These are phyloP conservation scores for Achlya flavicornis DNA, from an alignment of 2,888 invertebrate genomes.

Conservation along the genomic window DNA sequence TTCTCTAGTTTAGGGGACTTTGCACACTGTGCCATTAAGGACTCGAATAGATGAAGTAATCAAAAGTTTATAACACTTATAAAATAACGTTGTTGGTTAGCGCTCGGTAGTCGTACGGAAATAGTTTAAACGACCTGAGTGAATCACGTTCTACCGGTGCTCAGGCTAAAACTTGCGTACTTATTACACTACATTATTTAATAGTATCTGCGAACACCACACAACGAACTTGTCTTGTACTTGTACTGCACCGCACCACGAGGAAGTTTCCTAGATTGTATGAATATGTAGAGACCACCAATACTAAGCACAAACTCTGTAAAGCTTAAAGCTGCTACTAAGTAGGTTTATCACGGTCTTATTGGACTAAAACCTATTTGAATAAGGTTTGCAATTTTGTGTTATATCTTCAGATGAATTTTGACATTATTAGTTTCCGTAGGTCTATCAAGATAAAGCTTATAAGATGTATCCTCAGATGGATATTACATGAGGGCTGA, in stretches of 20 bases:
- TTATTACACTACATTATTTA: slow-evolving; percentile 1
- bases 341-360: neutral
- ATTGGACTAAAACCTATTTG: neutral
- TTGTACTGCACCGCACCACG: slow-evolving; percentile 25
- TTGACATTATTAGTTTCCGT: neutral
- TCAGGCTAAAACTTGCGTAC: neutral
- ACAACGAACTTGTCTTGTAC: slow-evolving; percentile 15
- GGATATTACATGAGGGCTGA: slow-evolving; percentile 67
- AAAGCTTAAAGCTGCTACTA: slow-evolving; percentile 23
- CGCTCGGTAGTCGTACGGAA: slow-evolving; percentile 7
- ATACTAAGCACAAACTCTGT: slow-evolving; percentile 43
- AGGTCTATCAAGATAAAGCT: slow-evolving; percentile 67
- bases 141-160: slow-evolving; percentile 4
- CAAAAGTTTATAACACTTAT: slow-evolving; percentile 15
- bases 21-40: slow-evolving; percentile 20
- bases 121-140: slow-evolving; percentile 2
- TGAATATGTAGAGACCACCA: slow-evolving; percentile 49
- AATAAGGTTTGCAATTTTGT: neutral
- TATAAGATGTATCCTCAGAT: slow-evolving; percentile 56
- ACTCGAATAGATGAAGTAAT: slow-evolving; percentile 11
- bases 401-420: neutral
- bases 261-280: slow-evolving; percentile 40
- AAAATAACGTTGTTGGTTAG: slow-evolving; percentile 10
- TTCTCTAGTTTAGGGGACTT: slow-evolving; percentile 42
- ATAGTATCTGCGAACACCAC: slow-evolving; percentile 2